phyloP scores from a whole-genome alignment of 2,113 vertebrate genomes.

The Neopipo cinnamomea region DNA sequence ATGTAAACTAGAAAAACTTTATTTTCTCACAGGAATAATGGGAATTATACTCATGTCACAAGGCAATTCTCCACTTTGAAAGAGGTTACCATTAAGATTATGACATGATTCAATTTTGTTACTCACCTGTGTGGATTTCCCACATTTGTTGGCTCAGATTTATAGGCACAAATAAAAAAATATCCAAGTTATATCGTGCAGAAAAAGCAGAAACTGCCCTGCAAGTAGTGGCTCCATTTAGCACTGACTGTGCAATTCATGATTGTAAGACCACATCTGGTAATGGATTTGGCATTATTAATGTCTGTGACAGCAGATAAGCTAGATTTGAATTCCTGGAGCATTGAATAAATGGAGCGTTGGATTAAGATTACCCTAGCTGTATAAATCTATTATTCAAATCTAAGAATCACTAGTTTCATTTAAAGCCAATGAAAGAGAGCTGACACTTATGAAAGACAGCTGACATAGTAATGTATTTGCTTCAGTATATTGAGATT shows the following conservation, averaged over 20 bases:
- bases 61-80: not conserved
- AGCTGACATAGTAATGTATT: not conserved
- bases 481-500: not conserved
- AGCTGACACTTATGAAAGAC: not conserved
- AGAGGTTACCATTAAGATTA: not conserved
- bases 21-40: not conserved
- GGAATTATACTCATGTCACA: not conserved
- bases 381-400: not conserved
- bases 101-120: not conserved
- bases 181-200: accelerated
- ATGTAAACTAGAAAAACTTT: not conserved
- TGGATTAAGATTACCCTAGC: not conserved
- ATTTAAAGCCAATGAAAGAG: not conserved
- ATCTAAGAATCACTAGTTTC: not conserved
- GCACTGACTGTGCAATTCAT: not conserved
- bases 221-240: not conserved
- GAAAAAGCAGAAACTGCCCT: not conserved
- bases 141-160: not conserved
- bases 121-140: not conserved
- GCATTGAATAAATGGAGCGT: not conserved
- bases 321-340: not conserved
- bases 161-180: not conserved
- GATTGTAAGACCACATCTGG: not conserved
- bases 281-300: not conserved
- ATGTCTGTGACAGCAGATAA: not conserved